Percentiles rank a stretch among this genome's conserved stretches.
Evolutionary conservation across 2,888 invertebrate species (phyloP).

Genomic region (Octodonta nipae): DNA sequence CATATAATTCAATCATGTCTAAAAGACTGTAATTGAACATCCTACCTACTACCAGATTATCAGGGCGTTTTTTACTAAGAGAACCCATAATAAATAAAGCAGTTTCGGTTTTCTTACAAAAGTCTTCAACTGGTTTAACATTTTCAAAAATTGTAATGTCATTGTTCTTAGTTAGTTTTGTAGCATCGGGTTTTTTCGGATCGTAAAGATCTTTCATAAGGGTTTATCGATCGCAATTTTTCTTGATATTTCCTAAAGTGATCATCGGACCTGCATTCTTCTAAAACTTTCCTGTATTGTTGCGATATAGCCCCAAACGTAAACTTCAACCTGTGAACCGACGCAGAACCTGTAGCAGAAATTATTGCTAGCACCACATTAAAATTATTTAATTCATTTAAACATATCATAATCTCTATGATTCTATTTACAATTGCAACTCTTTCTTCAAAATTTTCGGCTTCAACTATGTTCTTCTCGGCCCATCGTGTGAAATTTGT

Average conservation of each 20-base stretch:
- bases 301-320: slow-evolving; percentile 61
- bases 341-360: slow-evolving; percentile 82
- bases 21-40: slow-evolving; percentile 79
- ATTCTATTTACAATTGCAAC: slow-evolving; percentile 78
- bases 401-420: slow-evolving; percentile 87
- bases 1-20: slow-evolving; percentile 92
- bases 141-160: slow-evolving; percentile 90
- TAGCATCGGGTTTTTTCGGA: slow-evolving; percentile 74
- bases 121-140: slow-evolving; percentile 61
- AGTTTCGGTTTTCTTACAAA: slow-evolving; percentile 71
- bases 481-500: slow-evolving; percentile 94
- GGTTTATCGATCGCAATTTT: slow-evolving; percentile 88
- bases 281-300: slow-evolving; percentile 65
- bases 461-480: slow-evolving; percentile 88
- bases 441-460: slow-evolving; percentile 90
- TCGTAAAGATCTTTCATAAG: slow-evolving; percentile 85
- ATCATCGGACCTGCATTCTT: slow-evolving; percentile 79
- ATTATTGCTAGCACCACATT: slow-evolving; percentile 91
- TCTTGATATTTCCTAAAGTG: slow-evolving; percentile 86
- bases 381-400: slow-evolving; percentile 95
- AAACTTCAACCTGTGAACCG: slow-evolving; percentile 74
- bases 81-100: slow-evolving; percentile 83
- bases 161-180: slow-evolving; percentile 65
- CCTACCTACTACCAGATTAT: slow-evolving; percentile 80
- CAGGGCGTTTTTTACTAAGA: slow-evolving; percentile 87